Evolutionary conservation across 2,113 vertebrate species (phyloP).

Genomic region (Stictonetta naevosa): DNA sequence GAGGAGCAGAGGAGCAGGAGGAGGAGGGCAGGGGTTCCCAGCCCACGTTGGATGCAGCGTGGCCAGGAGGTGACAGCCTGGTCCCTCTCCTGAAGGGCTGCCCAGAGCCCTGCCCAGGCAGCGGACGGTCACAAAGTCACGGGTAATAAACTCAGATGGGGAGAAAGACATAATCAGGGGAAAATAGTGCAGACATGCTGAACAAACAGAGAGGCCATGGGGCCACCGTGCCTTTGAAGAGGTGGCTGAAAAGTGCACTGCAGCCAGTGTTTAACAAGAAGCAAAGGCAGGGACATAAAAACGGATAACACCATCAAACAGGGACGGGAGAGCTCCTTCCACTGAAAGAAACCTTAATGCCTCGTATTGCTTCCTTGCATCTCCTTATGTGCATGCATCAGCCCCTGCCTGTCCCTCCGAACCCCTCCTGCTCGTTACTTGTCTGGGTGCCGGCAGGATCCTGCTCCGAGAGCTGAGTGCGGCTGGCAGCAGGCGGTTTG

Average conservation of each 20-base stretch:
- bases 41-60: not conserved
- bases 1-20: not conserved
- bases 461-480: not conserved
- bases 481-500: not conserved
- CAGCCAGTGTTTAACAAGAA: not conserved
- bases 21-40: not conserved
- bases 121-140: not conserved
- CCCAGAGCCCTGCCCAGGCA: not conserved
- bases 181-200: not conserved
- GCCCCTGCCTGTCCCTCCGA: not conserved
- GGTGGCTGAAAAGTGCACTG: slow-evolving; percentile 22
- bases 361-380: not conserved
- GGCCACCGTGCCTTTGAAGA: not conserved
- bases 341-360: not conserved
- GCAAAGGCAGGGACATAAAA: slow-evolving; percentile 22
- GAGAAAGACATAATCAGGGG: not conserved
- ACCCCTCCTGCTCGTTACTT: fast-evolving
- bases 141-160: not conserved
- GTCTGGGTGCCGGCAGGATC: not conserved
- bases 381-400: not conserved
- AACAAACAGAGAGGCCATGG: not conserved
- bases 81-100: not conserved
- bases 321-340: not conserved
- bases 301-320: slow-evolving; percentile 14
- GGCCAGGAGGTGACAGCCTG: not conserved